Base-by-base conservation (phyloP, 1,140 invertebrate genomes). In the Neodiprion fabricii region DNA sequence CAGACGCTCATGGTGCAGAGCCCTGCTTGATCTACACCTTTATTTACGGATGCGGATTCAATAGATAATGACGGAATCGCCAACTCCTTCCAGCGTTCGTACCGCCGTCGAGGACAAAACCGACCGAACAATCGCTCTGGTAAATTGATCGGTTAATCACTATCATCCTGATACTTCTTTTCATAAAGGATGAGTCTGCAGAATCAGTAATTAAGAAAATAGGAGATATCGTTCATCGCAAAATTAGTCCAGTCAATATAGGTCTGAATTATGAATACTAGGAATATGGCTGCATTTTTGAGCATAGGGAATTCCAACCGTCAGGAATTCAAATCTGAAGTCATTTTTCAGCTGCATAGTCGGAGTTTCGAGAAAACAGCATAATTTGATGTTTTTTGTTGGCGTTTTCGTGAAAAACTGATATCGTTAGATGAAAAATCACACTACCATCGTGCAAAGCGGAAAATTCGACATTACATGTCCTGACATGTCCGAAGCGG, bases 61-160 rank as follows among this genome's bases (percentile, higher is more conserved):
- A 69, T 69, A 79, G 82, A 87, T 81, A 79, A 87, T 86, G 85
- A 87, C 84, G 82, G 85, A 87, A 76, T 85, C 83, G 73, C 83
- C 84, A 71, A 85, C 82, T 76, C 79, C 79, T 48, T 82, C 84
- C 73, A 82, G 78, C 70, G 81, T 81, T 61, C 53, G 53, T 74
- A 86, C 80, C 82, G 75, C 73, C 76, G 79, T 81, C 76, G 80
- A 81, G 74, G 79, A 86, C 72, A 84, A 81, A 79, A 79, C 78
- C 53, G 85, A 86, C 40, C 75, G 78, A 70, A 77, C 80, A 17
- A 82, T 85, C 67, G 78, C 79, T 50, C 53, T 81, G 84, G 85
- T 87, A 85, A 82, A 75, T 71, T 70, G 69, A 61, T 61, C n/a
- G 53, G 5, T 61, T 61, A 40, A 40, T 40, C 28, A 40, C 28